These are phyloP conservation scores for Drosophila mimica DNA, from an alignment of 2,888 invertebrate genomes.

Conservation along the genomic window DNA sequence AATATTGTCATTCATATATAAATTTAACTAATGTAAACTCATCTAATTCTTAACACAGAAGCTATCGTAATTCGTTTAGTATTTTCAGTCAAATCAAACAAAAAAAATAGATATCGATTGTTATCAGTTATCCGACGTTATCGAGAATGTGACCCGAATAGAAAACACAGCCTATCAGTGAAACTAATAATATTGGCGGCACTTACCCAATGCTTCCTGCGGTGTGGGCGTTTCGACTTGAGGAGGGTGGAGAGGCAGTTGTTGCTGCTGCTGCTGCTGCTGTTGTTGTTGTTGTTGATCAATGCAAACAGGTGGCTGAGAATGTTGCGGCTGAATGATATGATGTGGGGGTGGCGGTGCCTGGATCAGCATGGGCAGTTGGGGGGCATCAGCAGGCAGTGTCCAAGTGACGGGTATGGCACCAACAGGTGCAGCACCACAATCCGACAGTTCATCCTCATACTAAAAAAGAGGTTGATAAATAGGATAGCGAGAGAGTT, in stretches of 20 bases:
- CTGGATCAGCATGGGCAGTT: conserved; percentile 56
- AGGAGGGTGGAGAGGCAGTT: conserved; percentile 33
- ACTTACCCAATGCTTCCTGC: conserved; percentile 67
- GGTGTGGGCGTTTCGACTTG: conserved; percentile 58
- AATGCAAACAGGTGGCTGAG: conserved; percentile 49
- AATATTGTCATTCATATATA: not conserved
- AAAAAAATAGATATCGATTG: not conserved
- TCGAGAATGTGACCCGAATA: conserved; percentile 4
- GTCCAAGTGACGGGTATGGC: conserved; percentile 68
- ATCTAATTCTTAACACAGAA: conserved; percentile 10
- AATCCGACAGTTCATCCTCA: conserved; percentile 79
- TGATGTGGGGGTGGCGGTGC: conserved; percentile 61
- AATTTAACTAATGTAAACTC: not conserved
- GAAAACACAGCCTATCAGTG: conserved; percentile 20
- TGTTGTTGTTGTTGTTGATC: conserved; percentile 46
- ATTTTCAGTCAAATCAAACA: conserved; percentile 9
- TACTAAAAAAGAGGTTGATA: conserved; percentile 42
- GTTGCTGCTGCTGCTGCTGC: conserved; percentile 33
- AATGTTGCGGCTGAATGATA: conserved; percentile 59
- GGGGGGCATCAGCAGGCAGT: conserved; percentile 54
- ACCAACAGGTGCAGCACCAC: conserved; percentile 54
- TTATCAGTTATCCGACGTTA: conserved; percentile 27
- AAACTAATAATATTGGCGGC: conserved; percentile 10
- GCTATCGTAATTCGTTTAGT: conserved; percentile 15
- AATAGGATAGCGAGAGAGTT: not conserved